Evolutionary conservation across 2,888 invertebrate species (phyloP), one percentile per base, ranked within the genome.

Genomic region (Sericinus montela): DNA sequence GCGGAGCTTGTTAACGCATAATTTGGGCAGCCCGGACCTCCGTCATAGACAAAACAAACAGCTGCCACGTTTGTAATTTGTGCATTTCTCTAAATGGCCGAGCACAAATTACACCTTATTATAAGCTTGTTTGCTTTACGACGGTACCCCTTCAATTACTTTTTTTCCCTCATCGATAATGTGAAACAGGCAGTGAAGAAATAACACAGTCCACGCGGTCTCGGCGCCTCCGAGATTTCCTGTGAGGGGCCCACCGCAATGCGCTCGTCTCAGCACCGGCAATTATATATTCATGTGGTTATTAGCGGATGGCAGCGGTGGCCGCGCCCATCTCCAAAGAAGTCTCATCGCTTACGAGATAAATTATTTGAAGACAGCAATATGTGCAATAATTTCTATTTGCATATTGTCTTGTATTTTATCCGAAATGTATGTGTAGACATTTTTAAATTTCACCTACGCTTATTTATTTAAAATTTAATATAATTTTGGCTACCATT

Each of bases 71-170:
- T 65, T 63, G 81, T 80, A 85, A 87, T 86, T 87, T 86, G 84
- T 82, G 83, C 86, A 86, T 87, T 87, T 87, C 87, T 87, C 87
- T 87, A 87, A 88, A 87, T 87, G 88, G 83, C 80, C 83, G 80
- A 80, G 74, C 86, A 84, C 87, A 87, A 88, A 88, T 88, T 88
- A 88, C 79, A 88, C 70, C 88, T 88, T 88, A 88, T 88, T 88
- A 87, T 88, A 87, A 87, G 87, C 87, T 87, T 88, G 88, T 88
- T 88, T 88, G 88, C 87, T 87, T 88, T 88, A 85, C 85, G 86
- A 85, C 70, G 85, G 83, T 72, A 81, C 85, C 85, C 87, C 87
- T 72, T 77, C 85, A 88, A 87, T 88, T 87, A 87, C 80, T 81
- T 87, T 56, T 86, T 85, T 84, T 78, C n/a, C 78, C 71, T 77